Percentiles rank a stretch among this genome's conserved stretches.
Conservation (phyloP, 53 echinoderm and acorn worm species). For the Zoroaster sp. region DNA sequence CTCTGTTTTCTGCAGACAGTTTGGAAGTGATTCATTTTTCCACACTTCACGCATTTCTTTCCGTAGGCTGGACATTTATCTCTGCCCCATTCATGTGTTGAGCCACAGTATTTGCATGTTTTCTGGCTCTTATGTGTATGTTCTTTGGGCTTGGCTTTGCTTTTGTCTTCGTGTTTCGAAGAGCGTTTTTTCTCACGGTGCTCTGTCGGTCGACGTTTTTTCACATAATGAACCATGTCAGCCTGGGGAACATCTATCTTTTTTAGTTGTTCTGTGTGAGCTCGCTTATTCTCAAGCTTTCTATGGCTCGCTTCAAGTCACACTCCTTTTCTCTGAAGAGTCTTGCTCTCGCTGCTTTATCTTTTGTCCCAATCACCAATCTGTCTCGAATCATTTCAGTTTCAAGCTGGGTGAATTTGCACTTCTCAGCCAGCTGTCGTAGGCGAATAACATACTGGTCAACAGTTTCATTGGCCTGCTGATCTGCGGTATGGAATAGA, state of each 20-base stretch:
- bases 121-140: not conserved
- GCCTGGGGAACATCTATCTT: not conserved
- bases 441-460: conserved; percentile 45
- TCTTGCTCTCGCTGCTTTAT: conserved; percentile 46
- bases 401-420: conserved; percentile 48
- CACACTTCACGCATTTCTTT: conserved; percentile 17
- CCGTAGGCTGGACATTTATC: conserved; percentile 50
- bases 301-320: conserved; percentile 34
- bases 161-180: not conserved
- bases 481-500: conserved; percentile 29
- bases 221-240: not conserved
- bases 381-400: conserved; percentile 49
- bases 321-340: conserved; percentile 47
- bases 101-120: conserved; percentile 38
- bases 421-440: conserved; percentile 30
- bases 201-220: not conserved
- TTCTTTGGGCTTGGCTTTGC: not conserved
- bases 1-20: conserved; percentile 16
- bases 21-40: conserved; percentile 46
- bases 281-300: conserved; percentile 40
- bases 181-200: no score
- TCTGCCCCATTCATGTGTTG: not conserved
- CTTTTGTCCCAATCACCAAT: conserved; percentile 45
- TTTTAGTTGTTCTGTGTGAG: conserved; percentile 24
- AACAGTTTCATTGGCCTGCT: conserved; percentile 52